phyloP scores from a whole-genome alignment of 2,113 vertebrate genomes.

The Neodontobutis hainanensis region DNA sequence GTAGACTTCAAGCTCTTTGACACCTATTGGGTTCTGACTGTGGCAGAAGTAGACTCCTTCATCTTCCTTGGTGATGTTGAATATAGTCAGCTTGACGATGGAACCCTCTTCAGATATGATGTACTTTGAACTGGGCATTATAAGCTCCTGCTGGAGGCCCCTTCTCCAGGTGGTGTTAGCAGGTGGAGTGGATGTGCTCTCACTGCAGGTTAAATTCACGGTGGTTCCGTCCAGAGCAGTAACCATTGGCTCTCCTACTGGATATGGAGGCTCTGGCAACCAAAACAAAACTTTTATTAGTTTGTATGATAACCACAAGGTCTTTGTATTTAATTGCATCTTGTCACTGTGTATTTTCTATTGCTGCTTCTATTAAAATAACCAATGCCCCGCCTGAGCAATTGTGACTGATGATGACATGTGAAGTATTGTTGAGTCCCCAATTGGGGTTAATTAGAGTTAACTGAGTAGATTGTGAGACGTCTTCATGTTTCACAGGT shows the following conservation, averaged over 20 bases:
- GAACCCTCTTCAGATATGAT: slow-evolving; percentile 66
- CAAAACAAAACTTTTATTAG: background rate
- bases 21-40: slow-evolving; percentile 84
- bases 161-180: slow-evolving; percentile 85
- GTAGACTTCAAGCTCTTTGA: slow-evolving; percentile 80
- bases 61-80: slow-evolving; percentile 82
- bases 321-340: too few species aligned
- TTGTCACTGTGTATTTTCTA: too few species aligned
- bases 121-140: slow-evolving; percentile 77
- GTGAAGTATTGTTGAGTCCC: too few species aligned
- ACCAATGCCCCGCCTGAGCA: too few species aligned
- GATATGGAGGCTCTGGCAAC: slow-evolving; percentile 78
- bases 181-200: slow-evolving; percentile 73
- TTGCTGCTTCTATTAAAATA: too few species aligned
- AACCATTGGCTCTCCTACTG: slow-evolving; percentile 79
- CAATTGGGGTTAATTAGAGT: too few species aligned
- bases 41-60: slow-evolving; percentile 86
- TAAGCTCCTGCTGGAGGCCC: slow-evolving; percentile 59
- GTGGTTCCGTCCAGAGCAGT: slow-evolving; percentile 78
- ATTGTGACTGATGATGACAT: too few species aligned
- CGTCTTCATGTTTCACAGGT: slow-evolving; percentile 17
- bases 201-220: slow-evolving; percentile 80
- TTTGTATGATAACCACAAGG: too few species aligned
- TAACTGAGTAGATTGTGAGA: too few species aligned
- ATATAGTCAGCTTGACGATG: slow-evolving; percentile 82